Evolutionary conservation across 1,140 invertebrate genomes (phyloP), one percentile per base, ranked within the genome.

Genomic region (Drosophila sproati): DNA sequence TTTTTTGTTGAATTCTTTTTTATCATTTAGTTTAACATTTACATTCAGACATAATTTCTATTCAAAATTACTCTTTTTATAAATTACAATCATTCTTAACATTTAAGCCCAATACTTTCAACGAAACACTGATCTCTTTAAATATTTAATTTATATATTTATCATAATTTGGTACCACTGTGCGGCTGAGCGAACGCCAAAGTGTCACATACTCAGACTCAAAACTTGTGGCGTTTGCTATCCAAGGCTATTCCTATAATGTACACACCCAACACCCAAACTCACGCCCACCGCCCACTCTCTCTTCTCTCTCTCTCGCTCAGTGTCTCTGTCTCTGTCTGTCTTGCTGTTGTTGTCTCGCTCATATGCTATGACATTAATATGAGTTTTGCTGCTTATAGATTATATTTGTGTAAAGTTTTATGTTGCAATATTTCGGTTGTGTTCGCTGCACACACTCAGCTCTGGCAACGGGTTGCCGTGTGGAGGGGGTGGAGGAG

Each of bases 321-420:
- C 12, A 39, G 8, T 39, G 4, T 39, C 37, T 29, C 68, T 64
- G 29, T 48, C 35, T 7, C 47, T 54, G 29, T 68, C 32, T 35
- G 54, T 43, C 39, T n/a, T 10, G 31, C 29, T 50, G 12, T 45
- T 31, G 34, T 52, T 35, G 20, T 47, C 51, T 67, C 69, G 48
- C 51, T 56, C 69, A 45, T 72, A 57, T 61, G 68, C 66, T 74
- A 66, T 66, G 64, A 87, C 78, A 91, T 86, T 90, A 88, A 90
- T 91, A 90, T 91, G 87, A 91, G 89, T 87, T 88, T 77, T 82
- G 73, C 86, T 89, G 86, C 76, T 89, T 89, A 89, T 89, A 86
- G 87, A 89, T 91, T 86, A 91, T 90, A 90, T 90, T 91, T 90
- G 87, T 90, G 76, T 87, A 86, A 87, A 90, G 82, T 90, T 91